phyloP scores from a whole-genome alignment of 1,140 invertebrate genomes.

The Xylocopa sonorina region DNA sequence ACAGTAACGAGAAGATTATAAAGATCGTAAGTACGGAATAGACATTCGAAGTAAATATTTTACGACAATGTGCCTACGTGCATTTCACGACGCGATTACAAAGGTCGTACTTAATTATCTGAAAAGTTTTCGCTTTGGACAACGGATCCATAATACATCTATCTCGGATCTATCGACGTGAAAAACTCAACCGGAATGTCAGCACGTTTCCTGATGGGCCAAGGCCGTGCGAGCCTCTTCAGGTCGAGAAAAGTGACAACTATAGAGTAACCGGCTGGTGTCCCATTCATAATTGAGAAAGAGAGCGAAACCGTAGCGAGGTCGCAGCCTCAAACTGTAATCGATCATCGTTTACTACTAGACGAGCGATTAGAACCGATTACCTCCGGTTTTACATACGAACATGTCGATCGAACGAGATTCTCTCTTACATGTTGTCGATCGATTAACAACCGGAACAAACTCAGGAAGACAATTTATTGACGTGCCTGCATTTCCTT shows the following conservation, averaged over 20 bases:
- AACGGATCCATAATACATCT: constrained; percentile 6
- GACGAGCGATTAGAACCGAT: constrained; percentile 51
- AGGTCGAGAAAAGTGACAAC: constrained; percentile 29
- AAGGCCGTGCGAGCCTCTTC: constrained; percentile 27
- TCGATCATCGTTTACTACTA: constrained; percentile 61
- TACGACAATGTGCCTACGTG: not conserved
- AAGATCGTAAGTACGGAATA: not conserved
- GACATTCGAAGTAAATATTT: not conserved
- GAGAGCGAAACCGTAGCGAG: constrained; percentile 50
- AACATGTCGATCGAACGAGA: not conserved
- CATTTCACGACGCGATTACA: not conserved
- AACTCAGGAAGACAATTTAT: not conserved
- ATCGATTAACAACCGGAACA: not conserved
- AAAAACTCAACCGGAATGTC: constrained; percentile 18
- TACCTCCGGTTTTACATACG: not conserved
- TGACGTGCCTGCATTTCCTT: not conserved
- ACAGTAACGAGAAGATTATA: not conserved
- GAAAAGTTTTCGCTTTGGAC: constrained; percentile 6
- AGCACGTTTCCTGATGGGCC: constrained; percentile 20
- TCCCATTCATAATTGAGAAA: constrained; percentile 69
- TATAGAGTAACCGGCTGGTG: constrained; percentile 31
- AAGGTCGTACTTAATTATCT: not conserved
- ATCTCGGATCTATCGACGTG: not conserved
- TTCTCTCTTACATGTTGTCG: not conserved
- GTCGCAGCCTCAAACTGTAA: constrained; percentile 45